Conservation (phyloP, 92 coral and sea anemone genomes). For the Paragorgia papillata region DNA sequence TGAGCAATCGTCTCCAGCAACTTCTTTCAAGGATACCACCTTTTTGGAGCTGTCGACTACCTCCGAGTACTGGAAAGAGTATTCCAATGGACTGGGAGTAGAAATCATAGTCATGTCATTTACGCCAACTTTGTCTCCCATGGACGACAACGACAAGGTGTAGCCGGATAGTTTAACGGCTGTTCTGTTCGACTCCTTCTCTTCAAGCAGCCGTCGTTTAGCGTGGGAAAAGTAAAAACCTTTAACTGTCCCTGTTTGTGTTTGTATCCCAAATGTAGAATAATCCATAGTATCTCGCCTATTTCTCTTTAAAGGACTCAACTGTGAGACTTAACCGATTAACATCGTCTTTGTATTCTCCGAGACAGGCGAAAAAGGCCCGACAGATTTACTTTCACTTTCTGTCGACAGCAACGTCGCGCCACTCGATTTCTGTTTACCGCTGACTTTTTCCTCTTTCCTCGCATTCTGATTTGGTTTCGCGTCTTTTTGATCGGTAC, state of each 20-base stretch:
- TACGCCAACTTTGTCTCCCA: background rate
- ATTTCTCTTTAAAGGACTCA: background rate
- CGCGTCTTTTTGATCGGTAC: too few species aligned
- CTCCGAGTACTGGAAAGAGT: constrained; percentile 3
- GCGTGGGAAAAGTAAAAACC: background rate
- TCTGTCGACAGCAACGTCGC: too few species aligned
- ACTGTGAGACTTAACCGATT: background rate
- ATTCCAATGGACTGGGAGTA: background rate
- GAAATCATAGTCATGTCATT: constrained; percentile 1
- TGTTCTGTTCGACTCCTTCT: background rate
- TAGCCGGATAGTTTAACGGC: constrained; percentile 1
- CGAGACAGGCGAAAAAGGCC: too few species aligned
- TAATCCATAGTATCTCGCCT: constrained; percentile 1
- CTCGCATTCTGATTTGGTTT: too few species aligned
- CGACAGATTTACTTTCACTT: too few species aligned
- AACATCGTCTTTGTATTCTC: background rate
- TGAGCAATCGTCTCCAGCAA: background rate
- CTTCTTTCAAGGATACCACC: background rate
- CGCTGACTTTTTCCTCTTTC: too few species aligned
- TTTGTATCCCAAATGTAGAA: constrained; percentile 4
- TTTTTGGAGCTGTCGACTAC: background rate
- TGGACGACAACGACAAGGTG: background rate
- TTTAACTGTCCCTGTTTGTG: background rate
- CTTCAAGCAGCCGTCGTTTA: constrained; percentile 1
- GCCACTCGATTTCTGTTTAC: too few species aligned